These are phyloP conservation scores for Labeo rohita DNA, from an alignment of 2,113 vertebrate species.

Conservation along the genomic window DNA sequence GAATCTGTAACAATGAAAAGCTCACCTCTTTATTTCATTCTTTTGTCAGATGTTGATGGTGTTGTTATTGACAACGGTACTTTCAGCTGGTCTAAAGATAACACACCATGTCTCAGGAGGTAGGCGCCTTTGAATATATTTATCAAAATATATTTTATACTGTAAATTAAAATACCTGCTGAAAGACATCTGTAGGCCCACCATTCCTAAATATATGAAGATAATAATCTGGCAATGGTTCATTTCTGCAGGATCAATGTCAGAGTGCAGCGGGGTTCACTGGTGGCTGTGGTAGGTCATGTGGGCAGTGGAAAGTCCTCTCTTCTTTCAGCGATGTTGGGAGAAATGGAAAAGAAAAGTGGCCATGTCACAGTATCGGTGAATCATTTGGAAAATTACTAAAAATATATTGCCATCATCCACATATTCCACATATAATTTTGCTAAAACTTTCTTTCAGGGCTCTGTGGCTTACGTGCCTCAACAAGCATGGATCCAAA, in stretches of 20 bases:
- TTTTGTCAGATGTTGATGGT: constrained; percentile 62
- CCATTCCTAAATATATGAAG: background rate
- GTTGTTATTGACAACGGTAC: constrained; percentile 77
- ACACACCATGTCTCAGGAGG: constrained; percentile 80
- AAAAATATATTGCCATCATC: constrained; percentile 20
- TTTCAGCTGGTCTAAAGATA: constrained; percentile 82
- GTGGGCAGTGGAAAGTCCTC: constrained; percentile 80
- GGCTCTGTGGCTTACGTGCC: constrained; percentile 81
- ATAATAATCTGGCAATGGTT: background rate
- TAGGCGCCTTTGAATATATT: constrained; percentile 53
- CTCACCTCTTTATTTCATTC: background rate
- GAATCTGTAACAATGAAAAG: background rate
- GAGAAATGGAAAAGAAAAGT: constrained; percentile 77
- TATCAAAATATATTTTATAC: too few relatives aligned
- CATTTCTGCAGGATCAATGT: constrained; percentile 66
- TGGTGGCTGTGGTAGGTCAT: constrained; percentile 75
- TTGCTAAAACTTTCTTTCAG: constrained; percentile 56
- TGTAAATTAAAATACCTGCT: background rate
- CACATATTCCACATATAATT: background rate
- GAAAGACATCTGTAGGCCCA: background rate
- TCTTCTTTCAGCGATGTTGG: constrained; percentile 77
- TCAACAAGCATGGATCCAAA: constrained; percentile 84
- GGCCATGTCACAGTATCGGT: constrained; percentile 73
- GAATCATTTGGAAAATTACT: constrained; percentile 27
- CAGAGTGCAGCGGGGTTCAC: constrained; percentile 67